Conservation (phyloP, 2,113 vertebrate species). For the Raja brachyura region DNA sequence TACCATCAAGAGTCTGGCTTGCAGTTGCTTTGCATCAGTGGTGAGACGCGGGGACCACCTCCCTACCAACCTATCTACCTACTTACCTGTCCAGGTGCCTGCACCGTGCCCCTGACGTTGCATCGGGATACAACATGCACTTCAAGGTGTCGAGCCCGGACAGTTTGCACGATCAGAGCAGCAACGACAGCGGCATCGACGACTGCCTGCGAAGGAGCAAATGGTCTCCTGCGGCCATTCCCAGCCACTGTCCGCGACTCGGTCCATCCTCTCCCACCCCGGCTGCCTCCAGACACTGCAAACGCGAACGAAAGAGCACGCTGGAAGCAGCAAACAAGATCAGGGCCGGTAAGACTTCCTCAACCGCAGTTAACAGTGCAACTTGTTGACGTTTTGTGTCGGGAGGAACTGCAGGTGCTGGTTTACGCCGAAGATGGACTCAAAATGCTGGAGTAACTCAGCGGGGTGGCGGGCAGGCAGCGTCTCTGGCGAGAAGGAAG, state of each 20-base stretch:
- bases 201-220: constrained; percentile 39
- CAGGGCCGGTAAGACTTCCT: not conserved
- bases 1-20: not conserved
- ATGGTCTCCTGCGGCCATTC: constrained; percentile 44
- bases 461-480: too few species aligned
- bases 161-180: constrained; percentile 20
- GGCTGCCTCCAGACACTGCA: not conserved
- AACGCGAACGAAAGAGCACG: not conserved
- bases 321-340: not conserved
- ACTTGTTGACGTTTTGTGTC: too few species aligned
- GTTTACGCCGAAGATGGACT: too few species aligned
- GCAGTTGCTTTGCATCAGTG: not conserved
- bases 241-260: constrained; percentile 42
- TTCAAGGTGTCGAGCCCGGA: constrained; percentile 41
- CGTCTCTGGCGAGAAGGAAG: too few species aligned
- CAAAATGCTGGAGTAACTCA: too few species aligned
- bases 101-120: not conserved
- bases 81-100: not conserved
- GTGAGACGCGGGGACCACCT: not conserved
- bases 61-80: too few species aligned
- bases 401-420: too few species aligned
- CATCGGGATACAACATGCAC: constrained; percentile 40
- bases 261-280: constrained; percentile 42
- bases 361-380: not conserved
- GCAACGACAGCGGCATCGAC: constrained; percentile 39